Evolutionary conservation across 1,140 invertebrate genomes (phyloP), one percentile per base, ranked within the genome.

Genomic region (Cyphomyrmex costatus): DNA sequence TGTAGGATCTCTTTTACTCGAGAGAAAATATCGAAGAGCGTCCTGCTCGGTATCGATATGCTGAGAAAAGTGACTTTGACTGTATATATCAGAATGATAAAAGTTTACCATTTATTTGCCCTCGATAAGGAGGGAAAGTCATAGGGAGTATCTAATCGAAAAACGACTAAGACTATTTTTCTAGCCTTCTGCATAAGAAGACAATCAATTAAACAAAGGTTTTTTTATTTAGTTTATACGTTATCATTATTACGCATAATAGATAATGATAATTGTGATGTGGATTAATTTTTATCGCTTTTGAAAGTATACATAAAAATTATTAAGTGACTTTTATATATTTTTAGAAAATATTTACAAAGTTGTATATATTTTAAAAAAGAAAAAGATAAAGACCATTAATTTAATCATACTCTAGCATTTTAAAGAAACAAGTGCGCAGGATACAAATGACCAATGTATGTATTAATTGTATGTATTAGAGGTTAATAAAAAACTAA

Each of bases 21-120:
- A 36, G 33, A 79, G 86, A 53, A 89, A 83, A 89, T 88, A 89
- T 85, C 51, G 79, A 36, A 65, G 65, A 65, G 65, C 76, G 68
- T 79, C 71, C 85, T 87, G 74, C 85, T 68, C 53, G 77, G 73
- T 56, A 78, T 65, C 80, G 80, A 61, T 63, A 51, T 80, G 16
- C 51, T 51, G 65, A 73, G 86, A 71, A 88, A 89, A 88, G 83
- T 89, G 74, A 60, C 71, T 80, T 71, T 71, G 70, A 2, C 51
- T 49, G 61, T 60, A 68, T 58, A 82, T 88, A 49, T 53, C 49
- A 63, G 51, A 86, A 79, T 88, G 87, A 89, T 88, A 86, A 80
- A 80, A 71, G 83, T 88, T 74, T 89, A 88, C 53, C 87, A 76
- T 71, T 88, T 51, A 87, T 70, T 51, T 58, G 27, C 53, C 42